These are phyloP conservation scores for Hemibagrus wyckioides DNA, from an alignment of 2,113 vertebrate species.

Conservation along the genomic window DNA sequence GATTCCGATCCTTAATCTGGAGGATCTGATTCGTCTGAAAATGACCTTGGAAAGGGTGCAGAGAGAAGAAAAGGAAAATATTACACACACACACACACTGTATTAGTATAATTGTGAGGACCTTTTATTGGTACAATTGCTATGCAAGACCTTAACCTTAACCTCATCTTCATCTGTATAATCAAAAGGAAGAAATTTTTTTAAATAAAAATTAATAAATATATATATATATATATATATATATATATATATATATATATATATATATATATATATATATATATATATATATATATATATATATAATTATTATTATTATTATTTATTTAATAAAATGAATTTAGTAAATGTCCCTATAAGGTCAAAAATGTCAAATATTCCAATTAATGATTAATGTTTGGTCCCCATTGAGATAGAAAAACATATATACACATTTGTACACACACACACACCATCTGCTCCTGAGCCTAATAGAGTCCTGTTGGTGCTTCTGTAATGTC, in stretches of 20 bases:
- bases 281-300: neutral
- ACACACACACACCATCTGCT: constrained; percentile 66
- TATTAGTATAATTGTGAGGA: neutral
- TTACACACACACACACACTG: constrained; percentile 25
- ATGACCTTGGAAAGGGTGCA: constrained; percentile 16
- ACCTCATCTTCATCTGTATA: too few species aligned
- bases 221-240: too few species aligned
- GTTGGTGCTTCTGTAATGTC: constrained; percentile 54
- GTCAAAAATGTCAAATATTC: neutral
- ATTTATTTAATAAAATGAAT: too few species aligned
- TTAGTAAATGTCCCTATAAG: neutral
- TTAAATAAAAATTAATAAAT: too few species aligned
- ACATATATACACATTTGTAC: neutral
- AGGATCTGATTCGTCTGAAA: constrained; percentile 1
- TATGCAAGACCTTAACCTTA: neutral
- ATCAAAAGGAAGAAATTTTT: neutral
- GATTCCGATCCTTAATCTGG: neutral
- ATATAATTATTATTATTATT: neutral
- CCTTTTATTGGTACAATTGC: neutral
- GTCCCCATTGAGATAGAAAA: neutral
- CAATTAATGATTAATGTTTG: neutral
- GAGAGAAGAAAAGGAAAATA: neutral
- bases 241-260: too few species aligned
- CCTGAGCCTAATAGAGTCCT: constrained; percentile 60
- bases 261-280: too few species aligned